A percentile compares a stretch with the other conserved stretches of the same genome.
Conservation (phyloP, 2,797 vertebrate species). For the Apogon talboti region DNA sequence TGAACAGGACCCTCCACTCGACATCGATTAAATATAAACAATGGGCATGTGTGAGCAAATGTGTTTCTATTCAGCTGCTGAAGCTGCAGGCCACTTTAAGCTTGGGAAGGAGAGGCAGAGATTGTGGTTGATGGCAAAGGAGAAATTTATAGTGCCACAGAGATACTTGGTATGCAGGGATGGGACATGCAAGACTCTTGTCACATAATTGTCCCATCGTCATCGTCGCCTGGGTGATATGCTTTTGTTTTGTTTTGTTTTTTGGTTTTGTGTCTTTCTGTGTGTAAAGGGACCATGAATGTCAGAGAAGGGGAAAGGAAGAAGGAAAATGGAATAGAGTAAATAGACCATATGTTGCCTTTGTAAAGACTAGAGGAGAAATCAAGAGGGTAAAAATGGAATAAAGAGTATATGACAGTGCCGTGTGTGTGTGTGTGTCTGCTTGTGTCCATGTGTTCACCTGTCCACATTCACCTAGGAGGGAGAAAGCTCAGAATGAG, state of each 20-base stretch:
- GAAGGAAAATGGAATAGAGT: constrained; percentile 30
- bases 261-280: constrained; percentile 18
- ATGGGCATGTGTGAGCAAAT: constrained; percentile 69
- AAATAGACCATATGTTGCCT: constrained; percentile 25
- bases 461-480: constrained; percentile 69
- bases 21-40: constrained; percentile 82
- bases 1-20: constrained; percentile 65
- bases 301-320: constrained; percentile 11
- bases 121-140: constrained; percentile 48
- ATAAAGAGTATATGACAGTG: constrained; percentile 40
- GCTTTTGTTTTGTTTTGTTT: constrained; percentile 34
- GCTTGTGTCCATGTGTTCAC: constrained; percentile 55
- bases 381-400: constrained; percentile 33
- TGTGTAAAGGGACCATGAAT: constrained; percentile 19
- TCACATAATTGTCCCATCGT: constrained; percentile 71
- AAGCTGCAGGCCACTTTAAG: constrained; percentile 45
- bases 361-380: constrained; percentile 31
- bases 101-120: constrained; percentile 43
- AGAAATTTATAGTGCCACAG: constrained; percentile 61
- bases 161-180: constrained; percentile 64
- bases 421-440: constrained; percentile 17
- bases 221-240: constrained; percentile 62
- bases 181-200: constrained; percentile 50
- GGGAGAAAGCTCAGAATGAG: constrained; percentile 73
- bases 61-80: constrained; percentile 59